Evolutionary conservation across 2,113 vertebrate genomes (phyloP).

Genomic region (Tychaedon coryphoeus): DNA sequence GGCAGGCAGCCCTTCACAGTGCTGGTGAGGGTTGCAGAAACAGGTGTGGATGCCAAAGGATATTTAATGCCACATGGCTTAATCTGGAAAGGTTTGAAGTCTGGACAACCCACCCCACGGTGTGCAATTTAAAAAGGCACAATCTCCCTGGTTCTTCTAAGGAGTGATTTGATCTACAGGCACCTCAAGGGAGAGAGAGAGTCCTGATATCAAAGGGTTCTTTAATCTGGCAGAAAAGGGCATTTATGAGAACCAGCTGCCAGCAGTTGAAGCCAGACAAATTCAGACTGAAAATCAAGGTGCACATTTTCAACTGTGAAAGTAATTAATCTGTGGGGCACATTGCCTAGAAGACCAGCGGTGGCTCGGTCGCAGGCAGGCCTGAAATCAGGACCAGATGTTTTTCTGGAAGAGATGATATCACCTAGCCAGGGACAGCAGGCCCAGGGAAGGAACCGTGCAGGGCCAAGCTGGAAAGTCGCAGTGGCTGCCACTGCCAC

Average conservation of each 20-base stretch:
- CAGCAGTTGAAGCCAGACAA: constrained; percentile 4
- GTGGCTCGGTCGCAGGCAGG: fast-evolving
- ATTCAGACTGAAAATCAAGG: constrained; percentile 57
- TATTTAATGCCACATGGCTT: not conserved
- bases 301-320: constrained; percentile 51
- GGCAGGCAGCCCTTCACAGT: not conserved
- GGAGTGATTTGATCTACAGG: constrained; percentile 8
- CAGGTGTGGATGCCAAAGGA: not conserved
- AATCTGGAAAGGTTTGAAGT: not conserved
- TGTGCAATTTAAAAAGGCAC: not conserved
- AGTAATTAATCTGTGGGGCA: constrained; percentile 47
- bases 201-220: constrained; percentile 32
- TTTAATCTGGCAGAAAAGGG: constrained; percentile 47
- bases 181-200: constrained; percentile 9
- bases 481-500: fast-evolving
- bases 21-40: not conserved
- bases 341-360: not conserved
- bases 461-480: not conserved
- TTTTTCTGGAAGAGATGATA: constrained; percentile 21
- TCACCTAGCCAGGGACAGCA: not conserved
- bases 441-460: not conserved
- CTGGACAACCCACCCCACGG: not conserved
- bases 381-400: constrained; percentile 46
- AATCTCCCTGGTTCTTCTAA: not conserved
- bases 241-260: constrained; percentile 51